Evolutionary conservation across 2,113 vertebrate genomes (phyloP), one percentile per base, ranked within the genome.

Genomic region (Sylvietta virens): DNA sequence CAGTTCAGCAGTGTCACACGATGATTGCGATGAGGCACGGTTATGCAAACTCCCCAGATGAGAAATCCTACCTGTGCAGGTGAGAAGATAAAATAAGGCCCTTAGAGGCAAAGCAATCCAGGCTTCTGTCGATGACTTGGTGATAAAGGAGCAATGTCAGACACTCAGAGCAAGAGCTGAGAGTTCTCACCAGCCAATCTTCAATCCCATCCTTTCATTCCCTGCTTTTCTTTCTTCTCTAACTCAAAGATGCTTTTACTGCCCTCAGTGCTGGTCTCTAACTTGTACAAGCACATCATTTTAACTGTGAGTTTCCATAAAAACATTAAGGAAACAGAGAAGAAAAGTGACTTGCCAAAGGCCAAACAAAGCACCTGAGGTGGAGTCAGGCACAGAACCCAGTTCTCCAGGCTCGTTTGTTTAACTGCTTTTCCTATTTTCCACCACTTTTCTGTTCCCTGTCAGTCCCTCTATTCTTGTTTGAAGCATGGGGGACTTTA

Each of bases 11-110:
- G 42, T 26, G 85, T 35, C 74, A 58, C 62, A 4, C 62, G 20
- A 39, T 14, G 57, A 27, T 17, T 91, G 73, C 1, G 28, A 93
- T 61, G 51, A 64, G 27, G 61, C 65, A 20, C 6, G 2, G 11
- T 91, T 91, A 83, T 62, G 86, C 60, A 94, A 96, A 73, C 19
- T 86, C 30, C 10, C 5, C 33, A 76, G 71, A 65, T 48, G 53
- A 14, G 57, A 80, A 90, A 39, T 56, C 71, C 39, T 67, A 13
- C 39, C 64, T 4, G 64, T 2, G 64, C 82, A 94, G 92, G 82
- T 92, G 86, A 88, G 92, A 31, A 90, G 90, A 88, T 82, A 44
- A 95, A 97, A 94, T 56, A 48, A 86, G 76, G 71, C 64, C 85
- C 93, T 95, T 37, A 33, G 77, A 93, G 95, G 92, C 94, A 96